Conservation (phyloP, 2,888 invertebrate genomes). For the Cryptocephalus primarius region DNA sequence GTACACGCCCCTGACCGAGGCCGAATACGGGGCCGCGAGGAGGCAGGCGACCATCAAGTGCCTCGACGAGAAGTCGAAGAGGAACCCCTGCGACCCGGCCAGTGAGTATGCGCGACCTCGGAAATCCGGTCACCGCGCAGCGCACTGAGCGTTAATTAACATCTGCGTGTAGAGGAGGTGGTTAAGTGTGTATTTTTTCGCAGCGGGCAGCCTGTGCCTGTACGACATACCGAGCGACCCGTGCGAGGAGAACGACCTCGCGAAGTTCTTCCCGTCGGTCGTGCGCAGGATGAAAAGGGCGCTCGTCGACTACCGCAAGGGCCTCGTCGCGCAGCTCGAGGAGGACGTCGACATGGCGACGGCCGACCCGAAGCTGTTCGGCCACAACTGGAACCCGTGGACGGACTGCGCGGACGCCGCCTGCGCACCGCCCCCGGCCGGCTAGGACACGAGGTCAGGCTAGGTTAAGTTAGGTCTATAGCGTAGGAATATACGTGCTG, state of each 20-base stretch:
- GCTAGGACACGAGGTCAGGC: neutral
- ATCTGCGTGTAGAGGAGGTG: too few species aligned
- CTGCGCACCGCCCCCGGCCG: conserved; percentile 6
- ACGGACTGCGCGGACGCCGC: conserved; percentile 29
- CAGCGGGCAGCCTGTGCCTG: conserved; percentile 52
- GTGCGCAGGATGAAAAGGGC: conserved; percentile 39
- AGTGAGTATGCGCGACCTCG: too few species aligned
- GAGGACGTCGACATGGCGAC: conserved; percentile 43
- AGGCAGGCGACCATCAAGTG: conserved; percentile 35
- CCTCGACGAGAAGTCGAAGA: conserved; percentile 27
- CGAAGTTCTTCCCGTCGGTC: conserved; percentile 43
- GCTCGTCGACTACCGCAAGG: conserved; percentile 41
- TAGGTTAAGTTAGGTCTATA: neutral
- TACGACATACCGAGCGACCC: conserved; percentile 72
- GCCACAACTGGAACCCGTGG: conserved; percentile 66
- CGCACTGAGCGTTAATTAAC: neutral
- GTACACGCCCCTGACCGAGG: conserved; percentile 30
- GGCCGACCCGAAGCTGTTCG: conserved; percentile 60
- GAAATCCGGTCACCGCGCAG: neutral
- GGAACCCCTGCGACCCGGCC: conserved; percentile 34
- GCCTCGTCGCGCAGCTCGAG: conserved; percentile 43
- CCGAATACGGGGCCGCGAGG: conserved; percentile 31
- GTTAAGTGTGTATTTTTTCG: too few species aligned
- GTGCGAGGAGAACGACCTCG: conserved; percentile 63
- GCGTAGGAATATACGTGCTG: too few species aligned